These are phyloP conservation scores for Sussaba pulchella DNA, from an alignment of 2,888 invertebrate species.

Conservation along the genomic window DNA sequence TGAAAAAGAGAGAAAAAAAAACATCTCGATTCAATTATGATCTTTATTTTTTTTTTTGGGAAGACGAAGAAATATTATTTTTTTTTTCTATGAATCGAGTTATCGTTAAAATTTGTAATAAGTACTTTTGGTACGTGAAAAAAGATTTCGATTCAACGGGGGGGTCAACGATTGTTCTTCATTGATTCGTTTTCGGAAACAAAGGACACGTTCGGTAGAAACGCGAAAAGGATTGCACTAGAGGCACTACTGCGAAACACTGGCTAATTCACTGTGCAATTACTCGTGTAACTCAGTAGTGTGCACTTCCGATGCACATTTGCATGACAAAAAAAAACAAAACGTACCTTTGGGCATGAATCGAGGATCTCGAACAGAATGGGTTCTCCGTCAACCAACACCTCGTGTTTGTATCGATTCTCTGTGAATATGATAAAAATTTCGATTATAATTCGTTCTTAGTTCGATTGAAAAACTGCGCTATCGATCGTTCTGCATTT, in stretches of 20 bases:
- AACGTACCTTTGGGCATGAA: constrained; percentile 92
- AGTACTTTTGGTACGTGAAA: neutral
- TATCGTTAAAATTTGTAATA: neutral
- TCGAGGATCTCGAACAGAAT: constrained; percentile 96
- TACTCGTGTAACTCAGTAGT: constrained; percentile 1
- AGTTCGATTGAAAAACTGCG: no score
- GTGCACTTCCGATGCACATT: constrained; percentile 25
- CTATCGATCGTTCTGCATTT: neutral
- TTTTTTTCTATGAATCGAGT: neutral
- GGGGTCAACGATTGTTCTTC: constrained; percentile 18
- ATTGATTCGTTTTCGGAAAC: constrained; percentile 37
- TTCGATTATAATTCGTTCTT: neutral
- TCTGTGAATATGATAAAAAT: constrained; percentile 86
- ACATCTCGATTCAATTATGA: neutral
- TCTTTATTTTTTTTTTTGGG: neutral
- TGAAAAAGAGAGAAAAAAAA: constrained; percentile 70
- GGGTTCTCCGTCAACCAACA: constrained; percentile 94
- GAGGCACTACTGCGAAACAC: constrained; percentile 13
- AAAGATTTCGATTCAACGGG: neutral
- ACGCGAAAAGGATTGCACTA: constrained; percentile 25
- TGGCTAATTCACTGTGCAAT: constrained; percentile 21
- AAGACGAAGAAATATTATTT: neutral
- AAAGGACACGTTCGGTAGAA: constrained; percentile 43
- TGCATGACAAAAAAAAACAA: constrained; percentile 28
- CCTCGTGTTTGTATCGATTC: constrained; percentile 95